Base-by-base conservation (phyloP, 30 jellyfish, hydroid and myxozoan species). In the Clytia hemisphaerica region DNA sequence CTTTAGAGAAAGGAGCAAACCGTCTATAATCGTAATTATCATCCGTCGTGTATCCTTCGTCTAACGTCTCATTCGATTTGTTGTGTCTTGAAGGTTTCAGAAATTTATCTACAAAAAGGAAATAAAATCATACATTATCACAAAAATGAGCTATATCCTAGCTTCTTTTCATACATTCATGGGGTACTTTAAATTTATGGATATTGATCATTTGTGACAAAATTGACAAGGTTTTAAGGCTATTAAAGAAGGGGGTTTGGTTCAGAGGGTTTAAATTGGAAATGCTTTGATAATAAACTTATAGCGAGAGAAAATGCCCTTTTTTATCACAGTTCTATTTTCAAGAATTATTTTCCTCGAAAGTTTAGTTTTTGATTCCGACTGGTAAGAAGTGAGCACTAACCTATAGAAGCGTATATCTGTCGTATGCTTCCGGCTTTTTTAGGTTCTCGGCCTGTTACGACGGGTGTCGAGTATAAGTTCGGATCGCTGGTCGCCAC, bases 11-110 rank as follows among this genome's bases (percentile, higher is more conserved):
- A n/a, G 66, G 31, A 21, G 70, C 27, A 57, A 57, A 57, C 16
- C 70, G 54, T 57, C 33, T 37, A n/a, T 57, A 57, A 29, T 57
- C 70, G 70, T 57, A 57, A n/a, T 57, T 57, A 57, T 57, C 70
- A 33, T 57, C 70, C 5, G 70, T 57, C 25, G 70, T 57, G 50
- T 57, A 57, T 22, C 70, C 70, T 57, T 57, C 70, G 70, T 57
- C 70, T 6, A 57, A 33, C 25, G 44, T 57, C 6, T 44, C 70
- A n/a, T 57, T 57, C 2, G 70, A 33, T n/a, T 57, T 57, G 1
- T 31, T 25, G 14, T 57, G 25, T 4, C 25, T n/a, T 6, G 70
- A 33, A 57, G 15, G 27, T 22, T 57, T 57, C 0, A 57, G 16
- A 29, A 57, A 57, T 57, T 57, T 57, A 57, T 57, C 70, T 57